Conservation (phyloP, 2,113 vertebrate species). For the Oncorhynchus keta region DNA sequence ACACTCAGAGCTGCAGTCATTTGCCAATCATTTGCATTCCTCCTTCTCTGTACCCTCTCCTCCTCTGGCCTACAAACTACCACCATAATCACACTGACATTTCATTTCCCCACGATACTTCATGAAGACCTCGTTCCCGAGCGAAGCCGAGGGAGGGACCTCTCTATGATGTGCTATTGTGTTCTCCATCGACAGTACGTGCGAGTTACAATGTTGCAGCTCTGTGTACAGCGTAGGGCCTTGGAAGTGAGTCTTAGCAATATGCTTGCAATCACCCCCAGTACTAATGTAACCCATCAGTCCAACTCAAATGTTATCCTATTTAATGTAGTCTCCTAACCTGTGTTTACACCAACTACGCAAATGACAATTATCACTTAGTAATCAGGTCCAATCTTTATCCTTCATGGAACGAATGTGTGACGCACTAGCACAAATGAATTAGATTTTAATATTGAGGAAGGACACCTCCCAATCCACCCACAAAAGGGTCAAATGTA, state of each 20-base stretch:
- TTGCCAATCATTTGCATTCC: conserved; percentile 1
- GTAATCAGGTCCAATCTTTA: not conserved
- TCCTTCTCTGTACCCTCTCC: not conserved
- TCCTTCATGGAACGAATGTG: too few relatives aligned
- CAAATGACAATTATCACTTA: not conserved
- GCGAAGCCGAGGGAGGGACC: not conserved
- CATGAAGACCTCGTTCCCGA: not conserved
- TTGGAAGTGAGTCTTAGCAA: not conserved
- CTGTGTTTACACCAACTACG: not conserved
- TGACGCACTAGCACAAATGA: too few relatives aligned
- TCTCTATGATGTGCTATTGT: not conserved
- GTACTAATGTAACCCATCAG: conserved; percentile 10
- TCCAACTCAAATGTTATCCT: not conserved
- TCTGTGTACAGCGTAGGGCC: not conserved
- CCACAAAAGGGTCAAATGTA: too few relatives aligned
- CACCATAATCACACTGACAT: conserved; percentile 20
- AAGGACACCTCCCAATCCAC: too few relatives aligned
- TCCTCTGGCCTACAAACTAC: not conserved
- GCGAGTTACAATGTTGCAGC: not conserved
- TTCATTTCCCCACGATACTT: conserved; percentile 25
- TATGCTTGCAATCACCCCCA: not conserved
- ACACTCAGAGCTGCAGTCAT: not conserved
- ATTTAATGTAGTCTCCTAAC: not conserved
- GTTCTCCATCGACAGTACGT: not conserved
- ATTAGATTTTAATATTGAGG: too few relatives aligned